Percentiles rank a stretch among this genome's conserved stretches.
Conservation (phyloP, 2,888 invertebrate genomes). For the Tyria jacobaeae region DNA sequence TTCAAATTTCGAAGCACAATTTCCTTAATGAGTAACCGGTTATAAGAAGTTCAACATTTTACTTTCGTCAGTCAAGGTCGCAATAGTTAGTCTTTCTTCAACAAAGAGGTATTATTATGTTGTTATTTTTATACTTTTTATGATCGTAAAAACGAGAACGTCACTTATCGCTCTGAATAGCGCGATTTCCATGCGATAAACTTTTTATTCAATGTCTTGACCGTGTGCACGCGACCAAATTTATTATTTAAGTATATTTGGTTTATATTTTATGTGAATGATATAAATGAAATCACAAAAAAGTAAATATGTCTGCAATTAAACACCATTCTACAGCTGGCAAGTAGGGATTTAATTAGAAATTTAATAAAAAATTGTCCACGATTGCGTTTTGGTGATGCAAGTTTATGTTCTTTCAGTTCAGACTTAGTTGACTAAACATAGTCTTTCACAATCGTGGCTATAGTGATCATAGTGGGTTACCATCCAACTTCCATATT, state of each 20-base stretch:
- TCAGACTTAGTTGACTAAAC: too few species aligned
- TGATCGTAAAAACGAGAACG: slow-evolving; percentile 17
- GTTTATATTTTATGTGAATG: not conserved
- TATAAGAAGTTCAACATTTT: slow-evolving; percentile 11
- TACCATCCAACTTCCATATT: too few species aligned
- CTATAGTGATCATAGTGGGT: too few species aligned
- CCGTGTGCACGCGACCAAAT: not conserved
- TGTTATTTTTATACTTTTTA: slow-evolving; percentile 18
- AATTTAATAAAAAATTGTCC: too few species aligned
- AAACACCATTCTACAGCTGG: not conserved
- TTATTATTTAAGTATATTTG: not conserved
- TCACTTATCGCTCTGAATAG: slow-evolving; percentile 24
- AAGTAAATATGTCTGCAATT: not conserved
- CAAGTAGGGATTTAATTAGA: too few species aligned
- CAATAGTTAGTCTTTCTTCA: slow-evolving; percentile 21
- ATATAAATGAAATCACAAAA: not conserved
- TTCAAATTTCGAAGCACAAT: not conserved
- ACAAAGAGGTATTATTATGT: slow-evolving; percentile 21
- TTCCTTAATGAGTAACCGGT: not conserved
- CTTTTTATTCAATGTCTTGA: slow-evolving; percentile 11
- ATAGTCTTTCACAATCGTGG: too few species aligned
- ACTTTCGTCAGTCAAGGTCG: slow-evolving; percentile 27
- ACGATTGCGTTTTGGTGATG: too few species aligned
- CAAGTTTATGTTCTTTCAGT: too few species aligned
- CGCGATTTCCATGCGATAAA: slow-evolving; percentile 16